These are phyloP conservation scores for Carapus acus DNA, from an alignment of 2,797 vertebrate species.

Conservation along the genomic window DNA sequence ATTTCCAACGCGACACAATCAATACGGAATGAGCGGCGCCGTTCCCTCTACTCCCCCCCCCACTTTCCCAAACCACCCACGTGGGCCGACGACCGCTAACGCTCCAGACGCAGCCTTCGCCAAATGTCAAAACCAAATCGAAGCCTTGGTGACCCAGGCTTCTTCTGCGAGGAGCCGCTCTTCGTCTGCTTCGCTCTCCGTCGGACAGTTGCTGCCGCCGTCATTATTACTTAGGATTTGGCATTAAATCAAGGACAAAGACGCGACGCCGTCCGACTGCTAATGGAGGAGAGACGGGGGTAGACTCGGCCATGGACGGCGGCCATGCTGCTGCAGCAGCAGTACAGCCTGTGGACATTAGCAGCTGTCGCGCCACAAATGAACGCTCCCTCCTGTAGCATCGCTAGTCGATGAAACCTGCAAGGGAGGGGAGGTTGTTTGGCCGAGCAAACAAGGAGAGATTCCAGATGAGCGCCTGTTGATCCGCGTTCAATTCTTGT, in stretches of 20 bases:
- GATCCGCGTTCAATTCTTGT: slow-evolving; percentile 39
- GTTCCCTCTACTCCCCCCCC: slow-evolving; percentile 4
- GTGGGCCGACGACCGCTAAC: slow-evolving; percentile 41
- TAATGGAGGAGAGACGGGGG: slow-evolving; percentile 54
- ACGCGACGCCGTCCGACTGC: slow-evolving; percentile 55
- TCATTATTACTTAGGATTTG: slow-evolving; percentile 65
- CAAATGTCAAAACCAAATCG: slow-evolving; percentile 63
- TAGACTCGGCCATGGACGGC: slow-evolving; percentile 29
- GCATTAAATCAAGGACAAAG: slow-evolving; percentile 69
- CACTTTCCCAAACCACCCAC: slow-evolving; percentile 32
- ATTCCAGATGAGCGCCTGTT: slow-evolving; percentile 53
- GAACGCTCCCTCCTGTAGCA: slow-evolving; percentile 40
- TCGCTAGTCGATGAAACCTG: slow-evolving; percentile 38
- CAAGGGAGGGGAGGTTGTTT: slow-evolving; percentile 10
- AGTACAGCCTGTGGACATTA: no score
- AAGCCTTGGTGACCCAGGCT: slow-evolving; percentile 37
- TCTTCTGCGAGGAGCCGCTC: slow-evolving; percentile 37
- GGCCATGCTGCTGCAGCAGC: background rate
- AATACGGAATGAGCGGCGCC: slow-evolving; percentile 45
- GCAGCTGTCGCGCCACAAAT: no score
- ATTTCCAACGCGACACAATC: slow-evolving; percentile 47
- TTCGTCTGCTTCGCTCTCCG: slow-evolving; percentile 30
- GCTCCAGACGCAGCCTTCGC: slow-evolving; percentile 58
- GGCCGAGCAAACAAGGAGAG: slow-evolving; percentile 54
- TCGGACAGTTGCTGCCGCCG: slow-evolving; percentile 53